Evolutionary conservation across 2,113 vertebrate genomes (phyloP).

Genomic region (Pomatostomus ruficeps): DNA sequence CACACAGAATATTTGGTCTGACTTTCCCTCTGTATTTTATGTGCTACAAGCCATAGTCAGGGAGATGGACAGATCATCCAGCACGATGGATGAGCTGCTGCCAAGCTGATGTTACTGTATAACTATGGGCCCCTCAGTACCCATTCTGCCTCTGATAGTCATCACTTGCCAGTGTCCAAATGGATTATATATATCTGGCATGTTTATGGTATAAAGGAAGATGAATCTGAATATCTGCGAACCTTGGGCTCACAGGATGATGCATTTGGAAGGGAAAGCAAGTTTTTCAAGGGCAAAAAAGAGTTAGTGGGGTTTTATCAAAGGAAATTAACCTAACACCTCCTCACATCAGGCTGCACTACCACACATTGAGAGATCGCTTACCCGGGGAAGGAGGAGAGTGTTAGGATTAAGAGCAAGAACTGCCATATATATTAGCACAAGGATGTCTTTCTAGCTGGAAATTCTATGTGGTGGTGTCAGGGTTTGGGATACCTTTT

Average conservation of each 20-base stretch:
- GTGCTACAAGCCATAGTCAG: neutral
- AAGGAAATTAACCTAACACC: conserved; percentile 37
- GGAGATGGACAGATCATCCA: conserved; percentile 52
- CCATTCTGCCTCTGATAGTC: conserved; percentile 55
- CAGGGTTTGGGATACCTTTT: too few species aligned
- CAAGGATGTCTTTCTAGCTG: neutral
- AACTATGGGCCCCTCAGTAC: conserved; percentile 52
- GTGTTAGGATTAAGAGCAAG: neutral
- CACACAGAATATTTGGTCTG: neutral
- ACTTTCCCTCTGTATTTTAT: neutral
- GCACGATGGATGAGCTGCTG: conserved; percentile 49
- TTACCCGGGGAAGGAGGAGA: neutral
- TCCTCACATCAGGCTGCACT: neutral
- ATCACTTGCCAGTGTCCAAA: conserved; percentile 59
- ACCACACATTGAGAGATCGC: neutral
- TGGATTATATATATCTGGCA: conserved; percentile 51
- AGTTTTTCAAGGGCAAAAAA: conserved; percentile 47
- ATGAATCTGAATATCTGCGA: conserved; percentile 52
- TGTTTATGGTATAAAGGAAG: conserved; percentile 56
- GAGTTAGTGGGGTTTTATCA: conserved; percentile 15
- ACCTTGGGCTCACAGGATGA: conserved; percentile 40
- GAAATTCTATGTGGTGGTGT: neutral
- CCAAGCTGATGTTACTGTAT: conserved; percentile 34
- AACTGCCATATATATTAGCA: neutral
- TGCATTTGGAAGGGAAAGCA: conserved; percentile 26